Evolutionary conservation across 1,140 invertebrate genomes (phyloP).

Genomic region (Colletes gigas): DNA sequence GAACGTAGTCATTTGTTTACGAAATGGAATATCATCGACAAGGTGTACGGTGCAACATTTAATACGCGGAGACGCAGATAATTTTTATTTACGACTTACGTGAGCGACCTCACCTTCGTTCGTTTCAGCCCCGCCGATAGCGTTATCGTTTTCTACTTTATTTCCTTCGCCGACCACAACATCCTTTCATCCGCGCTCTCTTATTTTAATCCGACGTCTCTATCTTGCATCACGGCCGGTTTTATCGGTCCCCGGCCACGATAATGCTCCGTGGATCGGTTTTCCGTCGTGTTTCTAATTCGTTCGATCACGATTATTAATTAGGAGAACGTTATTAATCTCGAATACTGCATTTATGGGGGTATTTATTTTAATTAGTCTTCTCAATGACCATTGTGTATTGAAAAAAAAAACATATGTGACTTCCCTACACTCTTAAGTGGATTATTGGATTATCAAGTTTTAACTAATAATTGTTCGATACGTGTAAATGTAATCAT

Average conservation of each 20-base stretch:
- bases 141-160: conserved; percentile 45
- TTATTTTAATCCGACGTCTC: conserved; percentile 14
- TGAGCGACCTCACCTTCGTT: conserved; percentile 40
- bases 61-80: conserved; percentile 1
- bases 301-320: neutral
- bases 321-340: neutral
- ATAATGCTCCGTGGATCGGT: neutral
- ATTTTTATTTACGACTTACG: conserved; percentile 38
- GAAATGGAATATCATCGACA: neutral
- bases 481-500: too few relatives aligned
- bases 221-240: neutral
- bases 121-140: conserved; percentile 40
- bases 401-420: too few relatives aligned
- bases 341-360: neutral
- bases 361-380: too few relatives aligned
- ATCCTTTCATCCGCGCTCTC: conserved; percentile 40
- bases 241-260: conserved; percentile 9
- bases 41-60: conserved; percentile 5
- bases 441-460: too few relatives aligned
- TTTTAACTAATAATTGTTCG: too few relatives aligned
- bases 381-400: too few relatives aligned
- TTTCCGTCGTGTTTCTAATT: neutral
- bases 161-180: conserved; percentile 51
- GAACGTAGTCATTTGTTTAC: neutral
- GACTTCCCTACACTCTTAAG: too few relatives aligned